Conservation (phyloP, 2,113 vertebrate genomes). For the Dromiciops gliroides region DNA sequence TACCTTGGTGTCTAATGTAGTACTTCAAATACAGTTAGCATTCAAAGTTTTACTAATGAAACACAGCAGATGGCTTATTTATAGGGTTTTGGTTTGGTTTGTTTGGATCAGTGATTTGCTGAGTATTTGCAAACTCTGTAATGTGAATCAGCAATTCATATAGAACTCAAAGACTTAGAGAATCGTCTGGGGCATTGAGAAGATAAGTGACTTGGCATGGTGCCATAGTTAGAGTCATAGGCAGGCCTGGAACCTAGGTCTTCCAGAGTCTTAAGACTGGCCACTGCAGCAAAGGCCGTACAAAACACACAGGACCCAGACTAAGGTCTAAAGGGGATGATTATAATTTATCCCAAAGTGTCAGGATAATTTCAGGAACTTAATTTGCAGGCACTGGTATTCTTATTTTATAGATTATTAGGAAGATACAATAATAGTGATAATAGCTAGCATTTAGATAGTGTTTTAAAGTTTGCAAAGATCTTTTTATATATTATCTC, state of each 20-base stretch:
- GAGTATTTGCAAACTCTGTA: neutral
- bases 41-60: neutral
- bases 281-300: neutral
- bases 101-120: neutral
- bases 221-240: neutral
- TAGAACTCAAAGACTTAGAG: neutral
- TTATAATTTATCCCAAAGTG: neutral
- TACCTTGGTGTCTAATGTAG: neutral
- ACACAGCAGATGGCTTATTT: neutral
- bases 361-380: conserved; percentile 5
- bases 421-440: too few species aligned
- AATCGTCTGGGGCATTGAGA: neutral
- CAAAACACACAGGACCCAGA: neutral
- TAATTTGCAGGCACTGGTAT: neutral
- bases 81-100: neutral
- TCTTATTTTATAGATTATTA: conserved; percentile 43
- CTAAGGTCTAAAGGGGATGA: fast-evolving
- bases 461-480: neutral
- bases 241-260: neutral
- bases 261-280: neutral
- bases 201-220: neutral
- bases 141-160: neutral
- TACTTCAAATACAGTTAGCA: neutral
- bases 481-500: neutral
- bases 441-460: too few species aligned